Percentiles rank a stretch among this genome's conserved stretches.
Conservation (phyloP, 2,113 vertebrate genomes). For the Chunga burmeisteri region DNA sequence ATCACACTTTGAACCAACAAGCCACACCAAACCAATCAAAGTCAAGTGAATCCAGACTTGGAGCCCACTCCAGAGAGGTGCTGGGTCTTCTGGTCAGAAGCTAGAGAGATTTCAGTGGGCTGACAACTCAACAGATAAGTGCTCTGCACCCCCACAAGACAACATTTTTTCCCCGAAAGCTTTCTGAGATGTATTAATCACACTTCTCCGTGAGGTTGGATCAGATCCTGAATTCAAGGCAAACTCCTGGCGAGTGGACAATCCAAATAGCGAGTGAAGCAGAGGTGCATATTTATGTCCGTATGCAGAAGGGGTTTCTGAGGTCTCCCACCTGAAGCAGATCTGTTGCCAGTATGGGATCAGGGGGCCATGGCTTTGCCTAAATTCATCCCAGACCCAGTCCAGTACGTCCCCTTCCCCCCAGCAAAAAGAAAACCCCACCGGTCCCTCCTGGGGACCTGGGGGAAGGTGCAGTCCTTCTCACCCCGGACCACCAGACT, state of each 20-base stretch:
- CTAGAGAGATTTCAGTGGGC: no score
- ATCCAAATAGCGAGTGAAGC: fast-evolving
- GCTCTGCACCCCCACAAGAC: background rate
- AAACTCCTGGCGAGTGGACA: background rate
- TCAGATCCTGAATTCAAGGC: background rate
- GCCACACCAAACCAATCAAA: background rate
- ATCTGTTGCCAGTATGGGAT: fast-evolving
- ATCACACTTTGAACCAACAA: fast-evolving
- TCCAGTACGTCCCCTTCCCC: background rate
- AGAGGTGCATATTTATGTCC: fast-evolving
- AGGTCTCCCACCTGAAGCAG: background rate
- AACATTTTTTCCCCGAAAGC: fast-evolving
- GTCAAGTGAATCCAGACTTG: background rate
- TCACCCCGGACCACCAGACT: background rate
- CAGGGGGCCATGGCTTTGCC: background rate
- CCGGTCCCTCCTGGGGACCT: background rate
- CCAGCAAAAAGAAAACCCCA: background rate
- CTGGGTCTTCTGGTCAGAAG: background rate
- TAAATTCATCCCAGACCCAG: background rate
- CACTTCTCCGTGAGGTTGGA: no score
- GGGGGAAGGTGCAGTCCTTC: background rate
- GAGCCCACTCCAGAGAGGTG: background rate
- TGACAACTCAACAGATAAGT: background rate
- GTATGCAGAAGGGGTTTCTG: background rate
- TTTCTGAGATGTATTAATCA: background rate